Evolutionary conservation across 2,113 vertebrate species (phyloP).

Genomic region (Chaetodon auriga): DNA sequence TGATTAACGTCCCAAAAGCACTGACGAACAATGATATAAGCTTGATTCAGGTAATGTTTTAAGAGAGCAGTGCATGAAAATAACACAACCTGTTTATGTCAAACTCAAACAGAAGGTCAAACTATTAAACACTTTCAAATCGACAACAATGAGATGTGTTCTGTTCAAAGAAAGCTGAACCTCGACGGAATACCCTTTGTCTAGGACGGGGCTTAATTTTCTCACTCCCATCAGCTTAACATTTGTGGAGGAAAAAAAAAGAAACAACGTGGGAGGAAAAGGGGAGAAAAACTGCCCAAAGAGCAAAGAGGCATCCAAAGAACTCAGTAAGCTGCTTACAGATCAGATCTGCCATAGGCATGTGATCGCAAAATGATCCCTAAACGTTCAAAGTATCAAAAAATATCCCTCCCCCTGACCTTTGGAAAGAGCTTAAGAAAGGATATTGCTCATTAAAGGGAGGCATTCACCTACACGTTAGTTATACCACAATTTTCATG

Average conservation of each 20-base stretch:
- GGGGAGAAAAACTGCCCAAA: constrained; percentile 62
- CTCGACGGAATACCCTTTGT: constrained; percentile 12
- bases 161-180: constrained; percentile 18
- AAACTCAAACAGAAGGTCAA: background rate
- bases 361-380: constrained; percentile 84
- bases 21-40: background rate
- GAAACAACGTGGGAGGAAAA: constrained; percentile 46
- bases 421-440: constrained; percentile 79
- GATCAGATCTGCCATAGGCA: constrained; percentile 80
- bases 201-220: constrained; percentile 39
- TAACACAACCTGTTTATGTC: background rate
- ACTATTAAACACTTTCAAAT: background rate
- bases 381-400: constrained; percentile 83
- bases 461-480: constrained; percentile 67
- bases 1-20: background rate
- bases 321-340: constrained; percentile 87
- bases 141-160: constrained; percentile 1
- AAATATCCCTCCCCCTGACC: constrained; percentile 79
- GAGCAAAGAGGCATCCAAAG: constrained; percentile 84
- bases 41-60: background rate
- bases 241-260: constrained; percentile 38
- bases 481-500: constrained; percentile 39
- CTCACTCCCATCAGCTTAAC: constrained; percentile 58
- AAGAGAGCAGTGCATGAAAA: background rate
- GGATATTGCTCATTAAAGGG: constrained; percentile 77